A percentile compares a stretch with the other conserved stretches of the same genome.
These are phyloP conservation scores for Crepidodera aurea DNA, from an alignment of 2,888 invertebrate species.

Conservation along the genomic window DNA sequence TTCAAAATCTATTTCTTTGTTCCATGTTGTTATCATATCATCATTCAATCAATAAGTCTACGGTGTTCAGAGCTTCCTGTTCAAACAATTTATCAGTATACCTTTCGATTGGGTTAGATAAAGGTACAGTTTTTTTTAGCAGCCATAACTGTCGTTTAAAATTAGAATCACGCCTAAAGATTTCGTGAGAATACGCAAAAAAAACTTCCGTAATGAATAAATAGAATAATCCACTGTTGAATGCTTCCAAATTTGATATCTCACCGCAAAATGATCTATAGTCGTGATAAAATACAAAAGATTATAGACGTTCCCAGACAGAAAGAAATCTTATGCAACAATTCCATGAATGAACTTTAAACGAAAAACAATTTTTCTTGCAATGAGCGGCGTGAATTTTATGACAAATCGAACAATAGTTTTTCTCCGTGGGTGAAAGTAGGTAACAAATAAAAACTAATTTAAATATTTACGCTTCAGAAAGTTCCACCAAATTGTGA, in stretches of 20 bases:
- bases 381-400: constrained; percentile 33
- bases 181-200: constrained; percentile 2
- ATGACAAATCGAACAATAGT: constrained; percentile 25
- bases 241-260: background rate
- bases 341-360: constrained; percentile 16
- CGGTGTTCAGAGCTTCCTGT: no score
- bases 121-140: no score
- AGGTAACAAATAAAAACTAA: constrained; percentile 36
- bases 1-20: no score
- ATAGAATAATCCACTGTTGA: background rate
- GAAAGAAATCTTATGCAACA: constrained; percentile 10
- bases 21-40: no score
- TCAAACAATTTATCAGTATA: no score
- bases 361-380: constrained; percentile 30
- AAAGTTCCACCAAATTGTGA: constrained; percentile 44
- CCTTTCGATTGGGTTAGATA: no score
- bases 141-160: background rate
- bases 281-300: constrained; percentile 9
- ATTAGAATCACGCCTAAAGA: background rate
- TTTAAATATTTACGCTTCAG: constrained; percentile 47
- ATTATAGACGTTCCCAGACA: constrained; percentile 8
- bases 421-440: constrained; percentile 35
- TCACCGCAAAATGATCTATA: constrained; percentile 7
- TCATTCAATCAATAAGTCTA: no score
- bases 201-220: constrained; percentile 4